Percentiles rank a stretch among this genome's conserved stretches.
Conservation (phyloP, 1,140 invertebrate genomes). For the Lasaia peninsularis region DNA sequence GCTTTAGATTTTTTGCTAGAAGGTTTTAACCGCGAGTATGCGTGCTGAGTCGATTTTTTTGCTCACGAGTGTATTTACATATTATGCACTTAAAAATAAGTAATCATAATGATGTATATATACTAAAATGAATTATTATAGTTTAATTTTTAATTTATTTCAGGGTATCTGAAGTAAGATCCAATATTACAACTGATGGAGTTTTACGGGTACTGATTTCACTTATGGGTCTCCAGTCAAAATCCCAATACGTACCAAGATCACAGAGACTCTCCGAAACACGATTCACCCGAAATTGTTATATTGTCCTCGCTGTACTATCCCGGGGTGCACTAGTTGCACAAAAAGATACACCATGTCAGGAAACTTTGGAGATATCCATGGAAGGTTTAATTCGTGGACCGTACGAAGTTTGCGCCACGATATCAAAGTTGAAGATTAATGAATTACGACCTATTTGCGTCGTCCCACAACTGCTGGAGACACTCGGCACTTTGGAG, state of each 20-base stretch:
- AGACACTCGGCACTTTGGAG: conserved; percentile 50
- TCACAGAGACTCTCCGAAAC: conserved; percentile 51
- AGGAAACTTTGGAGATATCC: conserved; percentile 56
- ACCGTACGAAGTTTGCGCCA: conserved; percentile 72
- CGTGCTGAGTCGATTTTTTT: too few species aligned
- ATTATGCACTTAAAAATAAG: too few species aligned
- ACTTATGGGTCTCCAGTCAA: conserved; percentile 54
- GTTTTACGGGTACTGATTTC: conserved; percentile 67
- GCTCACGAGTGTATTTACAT: too few species aligned
- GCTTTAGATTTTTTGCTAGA: too few species aligned
- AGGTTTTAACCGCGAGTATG: too few species aligned
- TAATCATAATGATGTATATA: too few species aligned
- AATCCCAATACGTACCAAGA: conserved; percentile 48
- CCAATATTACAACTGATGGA: conserved; percentile 68
- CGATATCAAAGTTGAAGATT: conserved; percentile 62
- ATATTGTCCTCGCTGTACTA: conserved; percentile 64
- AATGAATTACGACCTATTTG: conserved; percentile 71
- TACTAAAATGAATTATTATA: too few species aligned
- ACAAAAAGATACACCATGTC: conserved; percentile 70
- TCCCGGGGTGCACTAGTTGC: conserved; percentile 67
- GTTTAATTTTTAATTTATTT: conserved; percentile 30
- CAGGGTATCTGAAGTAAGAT: conserved; percentile 73
- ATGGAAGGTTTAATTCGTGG: conserved; percentile 73
- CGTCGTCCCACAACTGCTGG: conserved; percentile 73
- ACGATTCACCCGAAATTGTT: conserved; percentile 63